Percentiles rank a stretch among this genome's conserved stretches.
These are phyloP conservation scores for Suricata suricatta DNA, from an alignment of 2,113 vertebrate genomes.

Conservation along the genomic window DNA sequence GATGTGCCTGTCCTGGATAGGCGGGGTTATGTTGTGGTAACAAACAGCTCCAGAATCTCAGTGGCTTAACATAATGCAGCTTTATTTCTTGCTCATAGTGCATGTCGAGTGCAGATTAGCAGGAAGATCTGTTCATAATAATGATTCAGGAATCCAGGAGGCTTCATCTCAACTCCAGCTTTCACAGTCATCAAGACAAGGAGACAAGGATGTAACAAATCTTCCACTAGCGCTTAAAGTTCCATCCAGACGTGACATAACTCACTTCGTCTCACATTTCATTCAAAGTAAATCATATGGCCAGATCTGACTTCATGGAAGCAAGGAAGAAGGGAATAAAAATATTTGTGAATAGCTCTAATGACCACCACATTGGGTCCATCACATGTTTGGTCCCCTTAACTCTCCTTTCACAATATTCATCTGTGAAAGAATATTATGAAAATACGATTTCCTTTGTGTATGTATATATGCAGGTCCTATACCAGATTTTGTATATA, in stretches of 20 bases:
- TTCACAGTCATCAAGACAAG: not conserved
- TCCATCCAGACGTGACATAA: not conserved
- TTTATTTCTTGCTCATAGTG: not conserved
- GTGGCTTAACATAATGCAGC: not conserved
- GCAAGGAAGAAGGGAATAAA: not conserved
- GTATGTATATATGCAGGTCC: not conserved
- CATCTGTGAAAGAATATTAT: slow-evolving; percentile 7
- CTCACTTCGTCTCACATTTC: not conserved
- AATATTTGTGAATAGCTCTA: not conserved
- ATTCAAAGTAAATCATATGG: slow-evolving; percentile 23
- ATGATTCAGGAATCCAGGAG: not conserved
- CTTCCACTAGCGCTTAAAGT: not conserved
- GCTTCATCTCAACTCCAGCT: not conserved
- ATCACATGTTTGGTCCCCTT: not conserved
- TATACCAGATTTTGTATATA: not conserved
- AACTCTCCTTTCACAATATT: not conserved
- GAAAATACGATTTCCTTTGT: not conserved
- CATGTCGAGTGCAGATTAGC: not conserved
- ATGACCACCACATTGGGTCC: not conserved
- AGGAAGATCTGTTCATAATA: not conserved
- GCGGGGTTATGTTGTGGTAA: not conserved
- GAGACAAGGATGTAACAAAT: not conserved
- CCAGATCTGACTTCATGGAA: slow-evolving; percentile 16
- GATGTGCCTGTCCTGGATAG: not conserved
- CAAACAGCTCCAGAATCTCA: not conserved